Percentiles rank a stretch among this genome's conserved stretches.
Conservation (phyloP, 53 echinoderm and acorn worm species). For the Holothuria scabra region DNA sequence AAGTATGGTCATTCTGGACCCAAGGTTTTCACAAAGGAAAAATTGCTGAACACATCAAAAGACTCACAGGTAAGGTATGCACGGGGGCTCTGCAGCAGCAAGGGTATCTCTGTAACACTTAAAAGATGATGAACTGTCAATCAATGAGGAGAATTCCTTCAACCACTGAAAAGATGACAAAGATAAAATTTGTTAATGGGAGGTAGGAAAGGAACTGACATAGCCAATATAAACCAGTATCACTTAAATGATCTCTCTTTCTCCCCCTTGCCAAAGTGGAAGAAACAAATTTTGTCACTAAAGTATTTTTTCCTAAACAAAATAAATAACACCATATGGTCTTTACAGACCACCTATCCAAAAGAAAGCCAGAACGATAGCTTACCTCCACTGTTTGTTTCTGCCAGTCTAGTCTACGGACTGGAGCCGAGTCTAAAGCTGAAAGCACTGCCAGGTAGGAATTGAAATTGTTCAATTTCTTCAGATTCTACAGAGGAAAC, state of each 20-base stretch:
- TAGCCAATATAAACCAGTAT: too few relatives aligned
- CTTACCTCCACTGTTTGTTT: conserved; percentile 84
- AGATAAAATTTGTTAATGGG: not conserved
- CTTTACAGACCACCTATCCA: too few relatives aligned
- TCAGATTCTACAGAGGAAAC: conserved; percentile 71
- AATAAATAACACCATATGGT: too few relatives aligned
- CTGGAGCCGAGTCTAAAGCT: conserved; percentile 92
- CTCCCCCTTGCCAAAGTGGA: too few relatives aligned
- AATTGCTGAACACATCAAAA: too few relatives aligned
- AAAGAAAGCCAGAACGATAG: too few relatives aligned
- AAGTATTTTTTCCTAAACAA: too few relatives aligned
- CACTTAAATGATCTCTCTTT: too few relatives aligned
- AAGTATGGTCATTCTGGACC: too few relatives aligned
- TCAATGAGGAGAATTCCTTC: conserved; percentile 88
- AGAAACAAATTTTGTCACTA: too few relatives aligned
- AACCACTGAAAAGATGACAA: conserved; percentile 63
- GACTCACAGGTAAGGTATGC: conserved; percentile 99
- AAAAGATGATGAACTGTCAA: conserved; percentile 96
- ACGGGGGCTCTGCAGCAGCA: conserved; percentile 93
- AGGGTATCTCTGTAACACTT: conserved; percentile 90
- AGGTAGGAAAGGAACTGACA: too few relatives aligned
- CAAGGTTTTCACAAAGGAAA: too few relatives aligned
- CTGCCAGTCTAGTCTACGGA: conserved; percentile 96
- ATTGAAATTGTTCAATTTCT: conserved; percentile 98
- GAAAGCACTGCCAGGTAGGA: conserved; percentile 95